Base-by-base conservation (phyloP, 2,888 invertebrate genomes). In the Mythimna vitellina region DNA sequence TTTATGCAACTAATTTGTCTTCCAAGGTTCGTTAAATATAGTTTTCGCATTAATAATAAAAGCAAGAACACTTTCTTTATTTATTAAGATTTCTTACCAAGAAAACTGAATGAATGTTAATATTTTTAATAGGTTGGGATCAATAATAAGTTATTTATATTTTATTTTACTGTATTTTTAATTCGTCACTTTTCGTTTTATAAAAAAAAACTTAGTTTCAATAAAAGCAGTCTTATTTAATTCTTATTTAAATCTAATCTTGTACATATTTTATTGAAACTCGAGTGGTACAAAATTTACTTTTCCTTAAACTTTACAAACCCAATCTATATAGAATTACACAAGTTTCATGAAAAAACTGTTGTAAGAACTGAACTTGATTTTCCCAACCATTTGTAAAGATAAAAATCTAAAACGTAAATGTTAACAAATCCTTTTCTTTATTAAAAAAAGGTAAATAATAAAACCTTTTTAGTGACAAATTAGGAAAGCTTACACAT, bases 221-320 rank as follows among this genome's bases (percentile, higher is more conserved):
- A 29, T 51, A 64, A 42, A 54, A 46, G 3, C 14, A 12, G 10
- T 14, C 10, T n/a, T n/a, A n/a, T n/a, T n/a, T n/a, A n/a, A n/a
- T 60, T 54, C 22, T 49, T 76, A 53, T 71, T 51, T 35, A 61
- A 49, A 71, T 42, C 20, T 35, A 46, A 54, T 54, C 17, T 42
- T 54, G 32, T 65, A 42, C 17, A 12, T 38, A 70, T 69, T 69
- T 14, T 38, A 70, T 64, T 78, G 53, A 60, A 78, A 70, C 29
- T 38, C 20, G 29, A 46, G 32, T 17, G 14, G 22, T 38, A 38
- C 12, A 53, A 46, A 64, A 38, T 22, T 22, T 17, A 54, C 14
- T 69, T 38, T 29, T n/a, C 3, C 17, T 14, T 12, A 42, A 67
- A 54, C 38, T 78, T 78, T n/a, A 22, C 49, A 62, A 75, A 25